Conservation (phyloP, 2,797 vertebrate species). For the Lerista edwardsae region DNA sequence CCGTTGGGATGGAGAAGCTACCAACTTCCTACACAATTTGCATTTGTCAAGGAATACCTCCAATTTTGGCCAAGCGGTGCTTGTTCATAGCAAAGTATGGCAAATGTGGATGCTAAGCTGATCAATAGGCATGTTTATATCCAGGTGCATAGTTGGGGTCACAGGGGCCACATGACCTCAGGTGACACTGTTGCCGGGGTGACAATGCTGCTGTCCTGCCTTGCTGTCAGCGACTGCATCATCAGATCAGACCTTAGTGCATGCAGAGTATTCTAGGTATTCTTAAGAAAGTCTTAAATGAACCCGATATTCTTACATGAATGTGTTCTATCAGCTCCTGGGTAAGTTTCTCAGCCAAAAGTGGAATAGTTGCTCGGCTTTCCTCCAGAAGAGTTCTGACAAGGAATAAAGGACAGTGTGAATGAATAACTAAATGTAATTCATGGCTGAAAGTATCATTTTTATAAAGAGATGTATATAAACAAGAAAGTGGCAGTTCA, state of each 20-base stretch:
- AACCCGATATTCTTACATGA: slow-evolving; percentile 63
- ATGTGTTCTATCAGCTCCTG: slow-evolving; percentile 83
- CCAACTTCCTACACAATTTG: background rate
- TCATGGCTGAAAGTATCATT: background rate
- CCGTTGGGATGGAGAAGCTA: background rate
- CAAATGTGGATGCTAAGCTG: background rate
- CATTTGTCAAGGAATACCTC: background rate
- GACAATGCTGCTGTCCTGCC: too few relatives aligned
- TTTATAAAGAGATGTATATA: background rate
- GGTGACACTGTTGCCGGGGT: too few relatives aligned
- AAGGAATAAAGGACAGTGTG: background rate
- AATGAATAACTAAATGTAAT: background rate
- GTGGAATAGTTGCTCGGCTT: slow-evolving; percentile 76
- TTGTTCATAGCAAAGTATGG: background rate
- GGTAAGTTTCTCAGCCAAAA: slow-evolving; percentile 83
- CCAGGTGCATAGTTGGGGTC: too few relatives aligned
- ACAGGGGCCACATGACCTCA: too few relatives aligned
- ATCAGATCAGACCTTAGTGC: too few relatives aligned
- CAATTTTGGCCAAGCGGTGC: too few relatives aligned
- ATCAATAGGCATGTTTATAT: too few relatives aligned
- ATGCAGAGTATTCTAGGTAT: too few relatives aligned
- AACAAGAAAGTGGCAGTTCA: background rate
- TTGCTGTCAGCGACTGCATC: too few relatives aligned
- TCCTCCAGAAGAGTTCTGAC: slow-evolving; percentile 76
- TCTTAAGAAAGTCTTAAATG: background rate